phyloP scores from a whole-genome alignment of 2,113 vertebrate genomes.

The Corythornis madagascariensis region DNA sequence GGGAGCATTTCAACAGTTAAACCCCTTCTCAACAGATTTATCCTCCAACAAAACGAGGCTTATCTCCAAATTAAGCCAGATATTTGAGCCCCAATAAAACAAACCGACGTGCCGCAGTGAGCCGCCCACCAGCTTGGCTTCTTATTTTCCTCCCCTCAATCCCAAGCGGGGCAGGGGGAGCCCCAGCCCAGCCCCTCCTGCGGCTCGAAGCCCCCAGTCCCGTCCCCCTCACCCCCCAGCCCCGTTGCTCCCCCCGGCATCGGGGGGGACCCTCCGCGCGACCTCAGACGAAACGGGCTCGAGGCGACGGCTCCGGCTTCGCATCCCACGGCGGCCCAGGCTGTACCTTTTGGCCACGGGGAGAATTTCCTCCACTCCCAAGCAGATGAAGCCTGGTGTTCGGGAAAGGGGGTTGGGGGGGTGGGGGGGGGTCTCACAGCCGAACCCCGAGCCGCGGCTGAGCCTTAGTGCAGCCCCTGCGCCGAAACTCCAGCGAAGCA shows the following conservation, averaged over 20 bases:
- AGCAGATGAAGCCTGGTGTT: background rate
- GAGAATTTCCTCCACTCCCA: background rate
- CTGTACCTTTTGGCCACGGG: background rate
- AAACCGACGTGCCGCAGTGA: background rate
- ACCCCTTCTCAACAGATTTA: conserved; percentile 48
- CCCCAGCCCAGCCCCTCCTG: background rate
- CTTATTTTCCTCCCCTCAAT: background rate
- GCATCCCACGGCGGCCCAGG: background rate
- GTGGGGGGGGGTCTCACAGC: too few relatives aligned
- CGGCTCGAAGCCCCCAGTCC: background rate
- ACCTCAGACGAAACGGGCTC: background rate
- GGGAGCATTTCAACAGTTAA: conserved; percentile 58
- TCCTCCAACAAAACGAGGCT: conserved; percentile 43
- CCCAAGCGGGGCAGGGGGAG: background rate
- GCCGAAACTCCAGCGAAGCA: background rate
- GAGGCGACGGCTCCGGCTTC: background rate
- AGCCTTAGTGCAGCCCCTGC: background rate
- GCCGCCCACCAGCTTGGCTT: background rate
- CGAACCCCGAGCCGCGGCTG: too few relatives aligned
- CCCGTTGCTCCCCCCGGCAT: background rate
- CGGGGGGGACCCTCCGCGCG: background rate
- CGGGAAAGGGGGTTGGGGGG: too few relatives aligned
- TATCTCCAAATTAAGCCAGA: conserved; percentile 54
- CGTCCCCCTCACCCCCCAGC: background rate
- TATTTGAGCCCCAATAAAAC: conserved; percentile 56